These are phyloP conservation scores for Chaetorhynchus papuensis DNA, from an alignment of 2,113 vertebrate species.

Conservation along the genomic window DNA sequence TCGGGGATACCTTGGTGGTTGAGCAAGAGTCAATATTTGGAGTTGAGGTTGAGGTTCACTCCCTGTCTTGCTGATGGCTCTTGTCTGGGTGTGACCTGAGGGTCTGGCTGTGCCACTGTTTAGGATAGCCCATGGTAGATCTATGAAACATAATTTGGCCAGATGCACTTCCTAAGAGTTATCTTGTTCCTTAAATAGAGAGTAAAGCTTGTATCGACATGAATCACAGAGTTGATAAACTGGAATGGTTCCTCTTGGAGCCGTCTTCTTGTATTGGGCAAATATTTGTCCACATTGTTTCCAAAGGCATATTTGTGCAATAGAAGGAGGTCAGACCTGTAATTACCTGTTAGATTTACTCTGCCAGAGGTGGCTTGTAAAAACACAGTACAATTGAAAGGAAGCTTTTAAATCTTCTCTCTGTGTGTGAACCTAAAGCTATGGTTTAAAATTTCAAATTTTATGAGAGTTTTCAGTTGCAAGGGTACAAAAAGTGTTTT, in stretches of 20 bases:
- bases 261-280: constrained; percentile 16
- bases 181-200: constrained; percentile 40
- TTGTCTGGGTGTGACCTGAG: neutral
- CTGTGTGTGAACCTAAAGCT: neutral
- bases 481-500: neutral
- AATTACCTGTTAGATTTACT: constrained; percentile 37
- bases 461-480: neutral
- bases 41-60: neutral
- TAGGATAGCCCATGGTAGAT: neutral
- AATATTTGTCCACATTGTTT: constrained; percentile 58
- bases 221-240: constrained; percentile 55
- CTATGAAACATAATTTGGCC: neutral
- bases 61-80: neutral
- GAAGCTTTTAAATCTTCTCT: neutral
- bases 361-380: neutral
- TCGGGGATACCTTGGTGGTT: neutral
- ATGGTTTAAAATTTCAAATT: neutral
- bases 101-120: neutral
- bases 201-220: constrained; percentile 37
- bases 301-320: constrained; percentile 53
- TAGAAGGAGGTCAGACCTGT: constrained; percentile 49
- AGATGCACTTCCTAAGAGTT: neutral
- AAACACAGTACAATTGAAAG: neutral
- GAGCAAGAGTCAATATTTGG: neutral
- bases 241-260: constrained; percentile 57